These are phyloP conservation scores for Hippocampus comes DNA, from an alignment of 2,113 vertebrate genomes.

Conservation along the genomic window DNA sequence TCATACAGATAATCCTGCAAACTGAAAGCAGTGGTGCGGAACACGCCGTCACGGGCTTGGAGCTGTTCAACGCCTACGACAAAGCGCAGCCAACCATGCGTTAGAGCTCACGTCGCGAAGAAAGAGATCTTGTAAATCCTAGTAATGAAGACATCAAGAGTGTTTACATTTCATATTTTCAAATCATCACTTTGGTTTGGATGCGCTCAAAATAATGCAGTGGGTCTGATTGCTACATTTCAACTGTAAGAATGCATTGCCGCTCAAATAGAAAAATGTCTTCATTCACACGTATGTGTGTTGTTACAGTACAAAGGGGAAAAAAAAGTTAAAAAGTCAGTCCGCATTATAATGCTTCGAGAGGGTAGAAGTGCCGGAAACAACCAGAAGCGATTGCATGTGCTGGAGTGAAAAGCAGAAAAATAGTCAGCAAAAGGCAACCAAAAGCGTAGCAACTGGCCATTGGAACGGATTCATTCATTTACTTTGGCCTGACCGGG, in stretches of 20 bases:
- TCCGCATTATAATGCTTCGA: background rate
- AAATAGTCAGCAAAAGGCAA: background rate
- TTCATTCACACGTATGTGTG: background rate
- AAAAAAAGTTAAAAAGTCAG: background rate
- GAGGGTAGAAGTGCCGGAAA: background rate
- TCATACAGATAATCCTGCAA: slow-evolving; percentile 37
- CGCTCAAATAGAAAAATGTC: background rate
- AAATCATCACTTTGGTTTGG: too few relatives aligned
- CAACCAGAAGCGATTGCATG: background rate
- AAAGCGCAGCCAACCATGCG: slow-evolving; percentile 36
- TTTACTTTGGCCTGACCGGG: background rate
- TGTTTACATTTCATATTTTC: too few relatives aligned
- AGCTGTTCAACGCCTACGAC: slow-evolving; percentile 26
- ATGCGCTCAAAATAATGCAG: background rate
- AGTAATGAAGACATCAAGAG: slow-evolving; percentile 21
- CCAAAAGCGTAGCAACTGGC: background rate
- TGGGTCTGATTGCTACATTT: background rate
- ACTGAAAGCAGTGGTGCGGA: slow-evolving; percentile 31
- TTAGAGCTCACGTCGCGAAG: slow-evolving; percentile 28
- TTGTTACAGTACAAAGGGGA: background rate
- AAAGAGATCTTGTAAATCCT: slow-evolving; percentile 27
- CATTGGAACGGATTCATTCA: background rate
- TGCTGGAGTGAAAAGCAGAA: background rate
- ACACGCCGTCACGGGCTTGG: slow-evolving; percentile 32
- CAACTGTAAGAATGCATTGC: background rate